phyloP scores from a whole-genome alignment of 2,888 invertebrate species.

The Drosophila acutilabella region DNA sequence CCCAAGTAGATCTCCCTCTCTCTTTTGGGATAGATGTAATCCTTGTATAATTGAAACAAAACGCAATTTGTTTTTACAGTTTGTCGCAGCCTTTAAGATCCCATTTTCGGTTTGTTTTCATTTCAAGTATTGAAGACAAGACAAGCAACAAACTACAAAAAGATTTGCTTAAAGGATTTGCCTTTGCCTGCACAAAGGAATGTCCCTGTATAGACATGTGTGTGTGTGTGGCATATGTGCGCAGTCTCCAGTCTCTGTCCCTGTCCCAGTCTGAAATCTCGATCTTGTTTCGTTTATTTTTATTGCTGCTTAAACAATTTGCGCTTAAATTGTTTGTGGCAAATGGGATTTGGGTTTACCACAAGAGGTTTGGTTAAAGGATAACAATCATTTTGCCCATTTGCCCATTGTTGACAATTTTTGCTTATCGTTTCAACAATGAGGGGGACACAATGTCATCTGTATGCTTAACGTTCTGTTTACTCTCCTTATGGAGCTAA shows the following conservation, averaged over 20 bases:
- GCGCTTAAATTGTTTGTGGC: slow-evolving; percentile 74
- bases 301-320: slow-evolving; percentile 72
- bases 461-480: slow-evolving; percentile 59
- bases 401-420: slow-evolving; percentile 64
- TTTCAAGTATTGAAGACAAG: slow-evolving; percentile 47
- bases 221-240: slow-evolving; percentile 57
- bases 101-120: slow-evolving; percentile 76
- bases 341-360: slow-evolving; percentile 80
- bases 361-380: slow-evolving; percentile 79
- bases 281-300: slow-evolving; percentile 60
- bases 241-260: slow-evolving; percentile 47
- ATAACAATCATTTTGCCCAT: slow-evolving; percentile 75
- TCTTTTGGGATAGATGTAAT: slow-evolving; percentile 50
- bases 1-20: slow-evolving; percentile 21
- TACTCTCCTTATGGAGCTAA: slow-evolving; percentile 45
- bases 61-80: slow-evolving; percentile 79
- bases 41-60: slow-evolving; percentile 81
- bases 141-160: slow-evolving; percentile 35
- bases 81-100: slow-evolving; percentile 75
- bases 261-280: slow-evolving; percentile 4
- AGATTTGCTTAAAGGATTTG: slow-evolving; percentile 77
- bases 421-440: slow-evolving; percentile 33
- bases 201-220: not conserved
- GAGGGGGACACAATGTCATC: slow-evolving; percentile 69
- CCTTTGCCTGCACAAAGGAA: slow-evolving; percentile 17